Base-by-base conservation (phyloP, 2,797 vertebrate genomes). In the Pogoniulus pusillus region DNA sequence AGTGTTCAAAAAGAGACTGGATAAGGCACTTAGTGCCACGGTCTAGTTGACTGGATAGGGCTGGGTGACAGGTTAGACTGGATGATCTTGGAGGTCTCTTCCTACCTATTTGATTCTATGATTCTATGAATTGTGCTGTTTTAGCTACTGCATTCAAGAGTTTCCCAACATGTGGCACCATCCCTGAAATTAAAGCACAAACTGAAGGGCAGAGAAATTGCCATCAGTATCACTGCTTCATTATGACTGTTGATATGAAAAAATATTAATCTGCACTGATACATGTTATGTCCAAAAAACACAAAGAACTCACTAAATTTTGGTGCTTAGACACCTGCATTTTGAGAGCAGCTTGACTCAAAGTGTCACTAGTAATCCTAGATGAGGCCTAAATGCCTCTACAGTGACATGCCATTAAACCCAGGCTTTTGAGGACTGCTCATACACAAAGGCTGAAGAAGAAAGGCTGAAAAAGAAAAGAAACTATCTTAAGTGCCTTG, bases 201-300 rank as follows among this genome's bases (percentile, higher is more conserved):
- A 90, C 59, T 27, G 34, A 35, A 64, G 30, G 30, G 10, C 8
- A 83, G 51, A 79, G 32, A 82, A 91, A 77, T 27, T 74, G 35
- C 2, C 22, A 29, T 23, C 34, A 64, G 22, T 63, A 45, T 19
- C 10, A 60, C 17, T 82, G n/a, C 16, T 83, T 76, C 6, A 4
- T 47, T 73, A 43, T n/a, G 19, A 39, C 26, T 17, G 5, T 39
- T 80, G 24, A 76, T 30, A 53, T 11, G 16, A 63, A 82, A 58
- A 80, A 3, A 27, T 47, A 34, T 6, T 77, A 1, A 77, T 45
- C 5, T 26, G 32, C 39, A 60, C 7, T 30, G 58, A 68, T 32
- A 74, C 9, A 34, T 0, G 1, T 30, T 12, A 78, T n/a, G 82
- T 32, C 1, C 2, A 6, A 54, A 35, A 22, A 64, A 71, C 3